A percentile compares a stretch with the other conserved stretches of the same genome.
Conservation (phyloP, 2,888 invertebrate genomes). For the Latrodectus elegans region DNA sequence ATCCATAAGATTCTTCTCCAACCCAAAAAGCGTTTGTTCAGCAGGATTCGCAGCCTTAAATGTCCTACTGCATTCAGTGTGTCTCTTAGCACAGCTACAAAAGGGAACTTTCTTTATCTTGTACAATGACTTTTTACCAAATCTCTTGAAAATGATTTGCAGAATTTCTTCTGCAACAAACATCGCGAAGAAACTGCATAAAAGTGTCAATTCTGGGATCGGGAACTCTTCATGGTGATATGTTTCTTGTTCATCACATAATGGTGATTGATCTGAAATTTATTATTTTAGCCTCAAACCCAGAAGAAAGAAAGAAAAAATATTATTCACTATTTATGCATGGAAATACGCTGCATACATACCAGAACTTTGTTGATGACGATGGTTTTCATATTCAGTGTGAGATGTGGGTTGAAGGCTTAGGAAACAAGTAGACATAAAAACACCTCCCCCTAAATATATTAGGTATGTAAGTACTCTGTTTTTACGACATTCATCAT, state of each 20-base stretch:
- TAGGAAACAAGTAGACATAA: conserved; percentile 86
- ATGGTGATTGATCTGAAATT: too few relatives aligned
- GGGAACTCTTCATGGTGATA: conserved; percentile 77
- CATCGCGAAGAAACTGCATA: conserved; percentile 85
- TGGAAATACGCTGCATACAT: background rate
- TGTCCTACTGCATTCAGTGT: conserved; percentile 60
- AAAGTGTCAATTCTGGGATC: conserved; percentile 83
- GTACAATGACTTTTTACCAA: background rate
- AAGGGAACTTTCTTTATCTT: background rate
- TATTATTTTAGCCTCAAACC: too few relatives aligned
- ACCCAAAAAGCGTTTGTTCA: conserved; percentile 41
- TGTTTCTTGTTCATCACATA: background rate
- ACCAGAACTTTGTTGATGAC: background rate
- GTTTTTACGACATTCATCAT: background rate
- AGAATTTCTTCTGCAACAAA: conserved; percentile 83
- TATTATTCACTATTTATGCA: background rate
- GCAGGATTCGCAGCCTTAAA: conserved; percentile 38
- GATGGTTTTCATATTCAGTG: background rate
- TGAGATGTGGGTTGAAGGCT: conserved; percentile 87
- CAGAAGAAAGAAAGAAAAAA: too few relatives aligned
- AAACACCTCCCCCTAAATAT: conserved; percentile 88
- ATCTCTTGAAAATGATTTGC: conserved; percentile 23
- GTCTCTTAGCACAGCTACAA: conserved; percentile 51
- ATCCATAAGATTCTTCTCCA: conserved; percentile 17
- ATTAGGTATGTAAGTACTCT: conserved; percentile 73